These are phyloP conservation scores for Nematopogon swammerdamellus DNA, from an alignment of 2,888 invertebrate species.

Conservation along the genomic window DNA sequence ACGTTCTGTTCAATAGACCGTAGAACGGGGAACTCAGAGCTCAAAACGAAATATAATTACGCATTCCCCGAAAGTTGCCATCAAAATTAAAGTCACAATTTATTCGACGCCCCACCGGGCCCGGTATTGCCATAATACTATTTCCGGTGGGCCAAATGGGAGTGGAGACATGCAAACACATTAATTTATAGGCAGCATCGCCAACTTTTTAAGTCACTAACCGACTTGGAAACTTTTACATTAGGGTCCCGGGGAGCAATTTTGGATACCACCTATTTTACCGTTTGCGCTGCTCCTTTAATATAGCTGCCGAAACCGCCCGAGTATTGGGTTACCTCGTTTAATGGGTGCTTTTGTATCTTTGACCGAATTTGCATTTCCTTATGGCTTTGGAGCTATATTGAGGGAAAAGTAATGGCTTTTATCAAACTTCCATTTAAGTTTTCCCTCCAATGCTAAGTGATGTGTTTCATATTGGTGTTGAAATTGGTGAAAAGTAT, in stretches of 20 bases:
- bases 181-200: conserved; percentile 41
- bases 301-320: not conserved
- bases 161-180: conserved; percentile 39
- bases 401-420: not conserved
- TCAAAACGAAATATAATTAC: conserved; percentile 48
- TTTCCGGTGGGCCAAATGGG: conserved; percentile 20
- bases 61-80: conserved; percentile 46
- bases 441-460: not conserved
- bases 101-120: conserved; percentile 24
- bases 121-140: conserved; percentile 1
- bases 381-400: not conserved
- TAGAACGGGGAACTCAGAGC: no score
- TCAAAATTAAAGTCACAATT: conserved; percentile 44
- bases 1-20: no score
- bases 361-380: not conserved
- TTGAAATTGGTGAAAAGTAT: no score
- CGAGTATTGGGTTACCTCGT: not conserved
- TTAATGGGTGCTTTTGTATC: not conserved
- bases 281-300: conserved; percentile 1
- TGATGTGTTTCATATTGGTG: no score
- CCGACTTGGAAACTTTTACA: conserved; percentile 42
- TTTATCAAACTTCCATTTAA: not conserved
- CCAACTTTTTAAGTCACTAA: conserved; percentile 40
- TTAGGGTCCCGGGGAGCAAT: conserved; percentile 35
- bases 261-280: conserved; percentile 32